Evolutionary conservation across 2,888 invertebrate species (phyloP), one percentile per base, ranked within the genome.

Genomic region (Meganola albula): DNA sequence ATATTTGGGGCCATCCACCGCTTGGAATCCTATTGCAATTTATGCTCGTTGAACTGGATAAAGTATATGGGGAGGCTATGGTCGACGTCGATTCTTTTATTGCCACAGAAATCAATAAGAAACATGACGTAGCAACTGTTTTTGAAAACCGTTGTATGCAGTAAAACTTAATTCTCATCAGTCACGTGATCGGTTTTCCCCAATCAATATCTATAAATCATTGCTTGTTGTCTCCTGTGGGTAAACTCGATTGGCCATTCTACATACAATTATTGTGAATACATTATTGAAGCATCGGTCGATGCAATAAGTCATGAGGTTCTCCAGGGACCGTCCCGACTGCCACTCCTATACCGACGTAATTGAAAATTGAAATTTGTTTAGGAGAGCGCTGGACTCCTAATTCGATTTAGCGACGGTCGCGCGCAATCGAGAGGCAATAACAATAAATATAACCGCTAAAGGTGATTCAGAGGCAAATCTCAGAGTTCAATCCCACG

Each of bases 291-390:
- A 59, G 63, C 63, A 66, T 73, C 69, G 58, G 45, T 57, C 58
- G 61, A 63, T 62, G 74, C 76, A 76, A 83, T 84, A 83, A 80
- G 75, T 83, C 76, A 79, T 62, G 37, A 61, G 58, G 51, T 59
- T 61, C 83, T 74, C 75, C 44, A 47, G 80, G 77, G 82, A 75
- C 59, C 59, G 46, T 53, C 47, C 48, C 53, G 51, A 54, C 60
- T 53, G 63, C 66, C 64, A 70, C 65, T 73, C 66, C 67, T 70
- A 63, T 67, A 57, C 64, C 62, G 48, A 60, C 69, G 77, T 82
- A 83, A 84, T 84, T 83, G 83, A 78, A 79, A 82, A 83, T 83
- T 80, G 78, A 82, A 84, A 85, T 84, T 85, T 84, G 79, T 83
- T 82, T 82, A 83, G 83, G 82, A 75, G 70, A 65, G 65, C 63